Percentiles rank a stretch among this genome's conserved stretches.
These are phyloP conservation scores for Euglossa dilemma DNA, from an alignment of 1,140 invertebrate species.

Conservation along the genomic window DNA sequence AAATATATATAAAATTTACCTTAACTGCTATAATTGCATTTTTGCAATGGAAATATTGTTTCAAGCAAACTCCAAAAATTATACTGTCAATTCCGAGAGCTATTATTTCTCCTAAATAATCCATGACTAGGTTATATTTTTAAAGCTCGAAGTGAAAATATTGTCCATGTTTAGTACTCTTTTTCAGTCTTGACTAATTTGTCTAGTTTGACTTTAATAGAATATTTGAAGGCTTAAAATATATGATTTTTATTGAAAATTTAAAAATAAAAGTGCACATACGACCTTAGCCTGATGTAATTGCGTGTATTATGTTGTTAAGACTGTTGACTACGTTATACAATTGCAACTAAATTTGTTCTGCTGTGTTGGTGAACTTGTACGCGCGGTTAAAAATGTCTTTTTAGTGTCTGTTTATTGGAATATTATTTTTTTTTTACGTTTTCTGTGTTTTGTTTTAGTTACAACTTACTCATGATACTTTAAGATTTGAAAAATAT, in stretches of 20 bases:
- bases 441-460: not conserved
- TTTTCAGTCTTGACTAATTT: not conserved
- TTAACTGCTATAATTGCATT: conserved; percentile 86
- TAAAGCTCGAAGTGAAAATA: conserved; percentile 22
- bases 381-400: not conserved
- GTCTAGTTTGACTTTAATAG: not conserved
- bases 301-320: conserved; percentile 18
- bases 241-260: conserved; percentile 18
- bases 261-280: conserved; percentile 1
- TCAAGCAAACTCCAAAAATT: conserved; percentile 87
- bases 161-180: conserved; percentile 31
- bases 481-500: not conserved
- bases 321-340: not conserved
- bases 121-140: conserved; percentile 79
- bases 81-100: conserved; percentile 88
- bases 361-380: not conserved
- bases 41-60: conserved; percentile 88
- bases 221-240: conserved; percentile 4
- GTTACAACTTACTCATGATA: not conserved
- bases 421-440: not conserved
- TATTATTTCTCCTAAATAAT: conserved; percentile 85
- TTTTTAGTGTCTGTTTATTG: not conserved
- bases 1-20: conserved; percentile 79
- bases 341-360: not conserved
- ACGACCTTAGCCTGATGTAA: not conserved